Conservation (phyloP, 2,113 vertebrate species). For the Microtus oregoni region DNA sequence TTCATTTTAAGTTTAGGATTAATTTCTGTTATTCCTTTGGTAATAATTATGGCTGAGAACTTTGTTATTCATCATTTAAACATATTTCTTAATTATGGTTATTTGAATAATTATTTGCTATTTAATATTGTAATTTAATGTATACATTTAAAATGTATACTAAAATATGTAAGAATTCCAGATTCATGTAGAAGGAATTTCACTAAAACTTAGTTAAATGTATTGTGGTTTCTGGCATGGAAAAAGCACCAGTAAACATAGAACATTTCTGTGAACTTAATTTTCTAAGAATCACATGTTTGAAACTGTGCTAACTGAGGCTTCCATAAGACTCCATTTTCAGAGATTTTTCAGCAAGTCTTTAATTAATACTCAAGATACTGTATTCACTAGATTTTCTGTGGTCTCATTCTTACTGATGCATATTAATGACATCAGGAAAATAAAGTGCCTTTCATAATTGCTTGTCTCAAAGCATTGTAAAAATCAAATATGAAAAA, state of each 20-base stretch:
- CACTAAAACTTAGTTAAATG: not conserved
- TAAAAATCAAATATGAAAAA: slow-evolving; percentile 81
- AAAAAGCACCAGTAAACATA: not conserved
- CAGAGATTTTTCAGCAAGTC: slow-evolving; percentile 12
- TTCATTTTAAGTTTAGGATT: slow-evolving; percentile 65
- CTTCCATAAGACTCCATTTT: slow-evolving; percentile 1
- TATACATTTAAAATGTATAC: not conserved
- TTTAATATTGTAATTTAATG: not conserved
- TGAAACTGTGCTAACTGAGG: not conserved
- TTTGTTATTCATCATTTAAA: slow-evolving; percentile 48
- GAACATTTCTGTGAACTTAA: not conserved
- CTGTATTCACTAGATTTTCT: not conserved
- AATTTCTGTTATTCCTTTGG: slow-evolving; percentile 68
- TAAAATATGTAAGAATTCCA: not conserved
- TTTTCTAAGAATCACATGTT: slow-evolving; percentile 6
- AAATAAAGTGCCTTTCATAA: slow-evolving; percentile 80
- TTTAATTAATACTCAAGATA: slow-evolving; percentile 57
- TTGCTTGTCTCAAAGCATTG: slow-evolving; percentile 75
- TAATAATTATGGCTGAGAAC: slow-evolving; percentile 46
- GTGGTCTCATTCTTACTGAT: slow-evolving; percentile 71
- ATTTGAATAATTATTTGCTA: slow-evolving; percentile 41
- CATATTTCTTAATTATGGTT: slow-evolving; percentile 44
- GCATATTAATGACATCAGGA: slow-evolving; percentile 76
- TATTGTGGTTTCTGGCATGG: not conserved
- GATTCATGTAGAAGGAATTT: not conserved